phyloP scores from a whole-genome alignment of 2,113 vertebrate species.

The Todiramphus saurophagus region DNA sequence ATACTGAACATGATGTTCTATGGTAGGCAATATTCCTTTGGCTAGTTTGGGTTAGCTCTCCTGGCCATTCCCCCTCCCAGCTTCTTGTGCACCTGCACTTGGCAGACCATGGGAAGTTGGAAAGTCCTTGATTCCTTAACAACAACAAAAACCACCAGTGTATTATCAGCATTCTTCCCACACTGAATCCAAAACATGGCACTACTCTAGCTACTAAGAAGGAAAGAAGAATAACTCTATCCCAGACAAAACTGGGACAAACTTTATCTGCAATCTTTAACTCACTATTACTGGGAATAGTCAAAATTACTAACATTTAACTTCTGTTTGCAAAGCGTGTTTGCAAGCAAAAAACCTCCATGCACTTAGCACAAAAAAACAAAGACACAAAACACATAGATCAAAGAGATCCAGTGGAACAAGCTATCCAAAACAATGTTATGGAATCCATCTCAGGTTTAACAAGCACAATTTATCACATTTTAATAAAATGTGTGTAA shows the following conservation, averaged over 20 bases:
- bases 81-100: not conserved
- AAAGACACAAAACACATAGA: not conserved
- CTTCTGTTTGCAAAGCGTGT: not conserved
- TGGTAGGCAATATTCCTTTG: not conserved
- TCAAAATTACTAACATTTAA: not conserved
- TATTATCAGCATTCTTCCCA: not conserved
- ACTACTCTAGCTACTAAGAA: not conserved
- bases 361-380: not conserved
- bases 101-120: not conserved
- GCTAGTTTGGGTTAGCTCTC: not conserved
- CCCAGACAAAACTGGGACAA: not conserved
- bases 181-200: not conserved
- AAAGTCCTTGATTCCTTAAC: not conserved
- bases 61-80: not conserved
- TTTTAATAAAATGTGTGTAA: not conserved
- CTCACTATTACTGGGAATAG: not conserved
- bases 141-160: not conserved
- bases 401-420: not conserved
- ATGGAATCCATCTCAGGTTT: not conserved
- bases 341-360: not conserved
- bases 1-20: not conserved
- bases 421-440: not conserved
- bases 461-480: not conserved
- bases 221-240: not conserved
- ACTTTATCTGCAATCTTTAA: not conserved